These are phyloP conservation scores for Epizoanthus ramosus DNA, from an alignment of 92 coral and sea anemone genomes.

Conservation along the genomic window DNA sequence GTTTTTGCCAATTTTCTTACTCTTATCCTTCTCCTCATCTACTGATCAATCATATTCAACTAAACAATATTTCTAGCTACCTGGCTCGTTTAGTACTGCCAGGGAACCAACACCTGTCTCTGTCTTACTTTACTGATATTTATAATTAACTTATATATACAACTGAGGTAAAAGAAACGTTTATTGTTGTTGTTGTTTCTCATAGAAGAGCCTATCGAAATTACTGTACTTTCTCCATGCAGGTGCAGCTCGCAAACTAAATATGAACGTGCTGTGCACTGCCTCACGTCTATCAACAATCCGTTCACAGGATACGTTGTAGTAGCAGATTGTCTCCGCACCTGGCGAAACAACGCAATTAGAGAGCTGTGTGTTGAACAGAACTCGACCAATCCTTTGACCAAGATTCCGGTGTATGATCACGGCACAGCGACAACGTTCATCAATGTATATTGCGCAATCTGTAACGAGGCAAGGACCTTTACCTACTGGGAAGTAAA, in stretches of 20 bases:
- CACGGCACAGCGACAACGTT: neutral
- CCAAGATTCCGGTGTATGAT: neutral
- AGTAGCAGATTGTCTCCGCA: neutral
- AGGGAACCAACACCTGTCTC: no score
- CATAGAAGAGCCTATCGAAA: no score
- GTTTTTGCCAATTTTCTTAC: no score
- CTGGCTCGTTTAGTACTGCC: no score
- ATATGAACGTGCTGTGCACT: neutral
- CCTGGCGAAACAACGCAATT: neutral
- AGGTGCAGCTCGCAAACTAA: neutral
- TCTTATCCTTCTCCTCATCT: no score
- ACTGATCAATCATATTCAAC: no score
- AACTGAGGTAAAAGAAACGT: no score
- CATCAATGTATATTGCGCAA: neutral
- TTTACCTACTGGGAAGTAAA: slow-evolving; percentile 6
- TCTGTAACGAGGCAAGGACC: neutral
- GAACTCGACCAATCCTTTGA: neutral
- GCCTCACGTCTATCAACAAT: neutral
- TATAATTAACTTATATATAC: no score
- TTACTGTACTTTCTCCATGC: neutral
- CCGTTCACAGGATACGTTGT: neutral
- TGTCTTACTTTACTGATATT: no score
- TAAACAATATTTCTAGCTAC: no score
- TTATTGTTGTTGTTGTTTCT: neutral
- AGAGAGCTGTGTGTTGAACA: neutral